Evolutionary conservation across 2,888 invertebrate genomes (phyloP).

Genomic region (Sisyra nigra): DNA sequence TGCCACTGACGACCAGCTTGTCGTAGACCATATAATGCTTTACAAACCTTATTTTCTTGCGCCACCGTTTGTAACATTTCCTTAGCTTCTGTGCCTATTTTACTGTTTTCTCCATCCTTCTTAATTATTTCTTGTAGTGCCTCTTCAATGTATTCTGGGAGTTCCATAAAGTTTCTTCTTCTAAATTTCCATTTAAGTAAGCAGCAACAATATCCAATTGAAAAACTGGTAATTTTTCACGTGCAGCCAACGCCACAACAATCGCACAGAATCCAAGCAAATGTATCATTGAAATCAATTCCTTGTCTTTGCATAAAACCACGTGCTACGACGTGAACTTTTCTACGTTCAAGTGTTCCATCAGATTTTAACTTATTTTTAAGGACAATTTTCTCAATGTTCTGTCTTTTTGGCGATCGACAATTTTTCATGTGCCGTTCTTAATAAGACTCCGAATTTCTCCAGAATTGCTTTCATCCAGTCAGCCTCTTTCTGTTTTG

Average conservation of each 20-base stretch:
- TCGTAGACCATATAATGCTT: slow-evolving; percentile 14
- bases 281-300: slow-evolving; percentile 2
- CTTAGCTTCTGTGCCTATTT: slow-evolving; percentile 3
- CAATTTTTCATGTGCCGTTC: neutral
- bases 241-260: neutral
- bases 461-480: neutral
- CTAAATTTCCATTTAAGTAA: slow-evolving; percentile 1
- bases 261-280: no score
- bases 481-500: neutral
- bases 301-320: neutral
- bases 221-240: neutral
- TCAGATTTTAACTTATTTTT: neutral
- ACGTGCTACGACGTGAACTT: neutral
- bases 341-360: neutral
- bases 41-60: slow-evolving; percentile 13
- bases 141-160: neutral
- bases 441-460: neutral
- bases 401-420: neutral
- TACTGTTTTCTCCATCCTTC: slow-evolving; percentile 2
- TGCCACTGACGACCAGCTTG: slow-evolving; percentile 15
- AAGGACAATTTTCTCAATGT: neutral
- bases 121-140: slow-evolving; percentile 8
- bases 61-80: slow-evolving; percentile 4
- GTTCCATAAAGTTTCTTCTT: neutral
- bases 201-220: neutral